Conservation (phyloP, 2,888 invertebrate species). For the Ferrisia virgata region DNA sequence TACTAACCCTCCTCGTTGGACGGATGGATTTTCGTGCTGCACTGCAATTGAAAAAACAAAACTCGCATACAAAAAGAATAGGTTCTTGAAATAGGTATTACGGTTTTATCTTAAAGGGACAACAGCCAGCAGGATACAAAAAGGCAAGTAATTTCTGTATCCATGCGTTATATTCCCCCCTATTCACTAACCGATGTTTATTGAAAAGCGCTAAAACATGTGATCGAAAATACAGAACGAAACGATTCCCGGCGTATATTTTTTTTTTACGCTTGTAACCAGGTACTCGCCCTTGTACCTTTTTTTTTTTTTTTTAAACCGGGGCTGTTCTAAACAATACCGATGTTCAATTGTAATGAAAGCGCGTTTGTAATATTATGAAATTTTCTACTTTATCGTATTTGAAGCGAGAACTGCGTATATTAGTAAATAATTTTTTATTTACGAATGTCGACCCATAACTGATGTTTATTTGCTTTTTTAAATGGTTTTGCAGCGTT, state of each 20-base stretch:
- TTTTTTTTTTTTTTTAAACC: neutral
- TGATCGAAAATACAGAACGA: neutral
- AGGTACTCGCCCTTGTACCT: neutral
- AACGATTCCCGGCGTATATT: neutral
- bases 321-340: neutral
- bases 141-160: neutral
- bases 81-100: neutral
- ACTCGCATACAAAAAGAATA: neutral
- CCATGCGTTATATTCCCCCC: neutral
- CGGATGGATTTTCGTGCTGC: neutral
- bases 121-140: neutral
- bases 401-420: neutral
- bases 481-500: neutral
- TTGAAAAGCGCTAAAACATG: neutral
- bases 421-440: neutral
- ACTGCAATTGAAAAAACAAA: neutral
- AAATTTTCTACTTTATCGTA: neutral
- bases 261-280: neutral
- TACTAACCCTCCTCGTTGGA: neutral
- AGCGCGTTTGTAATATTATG: neutral
- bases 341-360: neutral
- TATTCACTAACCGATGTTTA: neutral
- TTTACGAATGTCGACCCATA: neutral
- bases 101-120: neutral
- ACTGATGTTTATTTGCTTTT: no score